phyloP scores from a whole-genome alignment of 2,797 vertebrate genomes.

The Lateolabrax maculatus region DNA sequence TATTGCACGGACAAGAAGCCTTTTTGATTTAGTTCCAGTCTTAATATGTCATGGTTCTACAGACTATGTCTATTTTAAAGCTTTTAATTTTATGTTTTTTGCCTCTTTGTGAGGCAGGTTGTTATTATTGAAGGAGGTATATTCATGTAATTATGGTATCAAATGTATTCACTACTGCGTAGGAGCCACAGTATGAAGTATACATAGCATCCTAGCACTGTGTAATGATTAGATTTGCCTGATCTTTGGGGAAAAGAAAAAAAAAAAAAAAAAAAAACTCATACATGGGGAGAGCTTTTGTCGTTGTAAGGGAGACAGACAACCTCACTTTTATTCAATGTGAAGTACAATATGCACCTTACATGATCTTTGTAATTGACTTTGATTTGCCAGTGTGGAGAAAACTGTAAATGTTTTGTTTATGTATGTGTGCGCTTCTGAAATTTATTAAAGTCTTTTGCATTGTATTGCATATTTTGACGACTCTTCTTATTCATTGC shows the following conservation, averaged over 20 bases:
- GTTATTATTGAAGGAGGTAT: constrained; percentile 81
- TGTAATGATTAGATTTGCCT: constrained; percentile 86
- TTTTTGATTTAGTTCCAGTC: constrained; percentile 61
- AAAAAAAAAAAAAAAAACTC: constrained; percentile 65
- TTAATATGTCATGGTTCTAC: constrained; percentile 48
- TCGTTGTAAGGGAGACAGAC: constrained; percentile 79
- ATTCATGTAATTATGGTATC: constrained; percentile 86
- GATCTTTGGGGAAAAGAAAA: constrained; percentile 76
- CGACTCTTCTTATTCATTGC: constrained; percentile 83
- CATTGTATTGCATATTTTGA: constrained; percentile 87
- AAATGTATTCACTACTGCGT: constrained; percentile 85
- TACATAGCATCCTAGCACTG: constrained; percentile 86
- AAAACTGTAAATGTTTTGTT: constrained; percentile 90
- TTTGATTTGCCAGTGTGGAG: constrained; percentile 89
- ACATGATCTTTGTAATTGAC: constrained; percentile 88
- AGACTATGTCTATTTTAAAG: constrained; percentile 80
- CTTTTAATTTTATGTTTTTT: constrained; percentile 79
- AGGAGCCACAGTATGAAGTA: constrained; percentile 85
- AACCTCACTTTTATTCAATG: constrained; percentile 87
- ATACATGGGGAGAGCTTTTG: constrained; percentile 71
- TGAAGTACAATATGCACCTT: constrained; percentile 90
- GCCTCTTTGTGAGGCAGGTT: constrained; percentile 76
- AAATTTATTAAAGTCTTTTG: constrained; percentile 92
- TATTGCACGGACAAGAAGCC: constrained; percentile 43
- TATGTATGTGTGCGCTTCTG: constrained; percentile 90